Conservation (phyloP, 2,113 vertebrate genomes). For the Brevimyrus niger region DNA sequence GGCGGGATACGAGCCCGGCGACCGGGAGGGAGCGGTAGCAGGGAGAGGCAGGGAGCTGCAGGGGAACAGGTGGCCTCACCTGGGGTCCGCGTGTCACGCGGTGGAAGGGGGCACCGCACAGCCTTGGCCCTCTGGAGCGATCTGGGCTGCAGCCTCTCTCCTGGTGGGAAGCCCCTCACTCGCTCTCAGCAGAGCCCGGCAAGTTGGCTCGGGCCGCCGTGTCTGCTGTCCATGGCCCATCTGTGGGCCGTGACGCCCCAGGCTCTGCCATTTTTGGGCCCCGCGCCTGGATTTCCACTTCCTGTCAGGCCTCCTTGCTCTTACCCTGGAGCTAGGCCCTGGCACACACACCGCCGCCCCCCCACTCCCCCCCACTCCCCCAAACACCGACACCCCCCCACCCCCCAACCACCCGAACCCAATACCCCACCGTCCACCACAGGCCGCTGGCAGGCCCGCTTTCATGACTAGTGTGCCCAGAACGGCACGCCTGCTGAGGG, state of each 20-base stretch:
- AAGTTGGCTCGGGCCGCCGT: neutral
- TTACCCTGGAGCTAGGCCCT: constrained; percentile 10
- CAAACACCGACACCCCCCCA: neutral
- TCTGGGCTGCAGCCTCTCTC: constrained; percentile 2
- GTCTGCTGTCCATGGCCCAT: constrained; percentile 13
- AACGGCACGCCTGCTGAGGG: constrained; percentile 12
- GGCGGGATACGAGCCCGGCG: neutral
- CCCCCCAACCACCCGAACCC: neutral
- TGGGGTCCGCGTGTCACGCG: constrained; percentile 23
- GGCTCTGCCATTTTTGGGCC: constrained; percentile 7
- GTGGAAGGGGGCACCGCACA: constrained; percentile 21
- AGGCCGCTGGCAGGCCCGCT: constrained; percentile 16
- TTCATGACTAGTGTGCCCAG: constrained; percentile 12
- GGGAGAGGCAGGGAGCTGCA: neutral
- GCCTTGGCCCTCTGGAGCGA: neutral
- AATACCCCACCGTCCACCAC: constrained; percentile 10
- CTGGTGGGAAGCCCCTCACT: constrained; percentile 14
- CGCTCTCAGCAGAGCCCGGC: constrained; percentile 26
- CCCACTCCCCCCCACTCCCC: too few relatives aligned
- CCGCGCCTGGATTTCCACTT: constrained; percentile 3
- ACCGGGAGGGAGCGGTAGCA: neutral
- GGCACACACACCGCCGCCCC: neutral
- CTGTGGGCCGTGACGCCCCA: constrained; percentile 10
- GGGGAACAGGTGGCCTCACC: constrained; percentile 38
- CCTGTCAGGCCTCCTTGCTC: constrained; percentile 16